Base-by-base conservation (phyloP, 2,113 vertebrate species). In the Phyllostomus discolor region DNA sequence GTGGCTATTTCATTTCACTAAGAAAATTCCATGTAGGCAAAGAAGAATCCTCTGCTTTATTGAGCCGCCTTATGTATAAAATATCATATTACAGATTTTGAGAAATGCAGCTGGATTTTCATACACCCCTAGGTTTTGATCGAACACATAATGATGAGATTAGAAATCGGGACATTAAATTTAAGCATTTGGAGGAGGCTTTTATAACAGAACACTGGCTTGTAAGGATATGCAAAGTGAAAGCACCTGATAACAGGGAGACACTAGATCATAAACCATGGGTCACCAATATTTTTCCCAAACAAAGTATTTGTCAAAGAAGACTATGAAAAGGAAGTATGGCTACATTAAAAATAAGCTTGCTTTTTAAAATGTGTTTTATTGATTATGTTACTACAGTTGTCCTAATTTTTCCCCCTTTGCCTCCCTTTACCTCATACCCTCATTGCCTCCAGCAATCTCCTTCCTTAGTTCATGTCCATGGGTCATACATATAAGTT, bases 41-140 rank as follows among this genome's bases (percentile, higher is more conserved):
- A 97, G 99, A 99, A 85, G 99, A 99, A 64, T 99, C 99, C 41
- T 99, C 99, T 52, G 99, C 99, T 64, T 98, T 99, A 97, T 99
- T 99, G 97, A 99, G 99, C 98, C 99, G 99, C 97, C 99, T 99
- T 97, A 99, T 99, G 99, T 99, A 99, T 98, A 99, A 99, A 99
- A 99, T 99, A 99, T 99, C 99, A 11, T 99, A 99, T 94, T 99
- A 99, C 98, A 99, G 99, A 98, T 99, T 99, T 98, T 99, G 99
- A 91, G 99, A 99, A 98, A 99, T 99, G 99, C 99, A 99, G 99
- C 98, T 99, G 98, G 99, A 99, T 98, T 99, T 99, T 98, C 98
- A 99, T 98, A 99, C 99, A 52, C 99, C 99, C 0, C 99, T 99
- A 6, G 99, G 99, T 92, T 99, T 99, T 5, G 99, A 99, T 98